Percentiles rank a stretch among this genome's conserved stretches.
Conservation (phyloP, 2,888 invertebrate species). For the Chelonus formosanus region DNA sequence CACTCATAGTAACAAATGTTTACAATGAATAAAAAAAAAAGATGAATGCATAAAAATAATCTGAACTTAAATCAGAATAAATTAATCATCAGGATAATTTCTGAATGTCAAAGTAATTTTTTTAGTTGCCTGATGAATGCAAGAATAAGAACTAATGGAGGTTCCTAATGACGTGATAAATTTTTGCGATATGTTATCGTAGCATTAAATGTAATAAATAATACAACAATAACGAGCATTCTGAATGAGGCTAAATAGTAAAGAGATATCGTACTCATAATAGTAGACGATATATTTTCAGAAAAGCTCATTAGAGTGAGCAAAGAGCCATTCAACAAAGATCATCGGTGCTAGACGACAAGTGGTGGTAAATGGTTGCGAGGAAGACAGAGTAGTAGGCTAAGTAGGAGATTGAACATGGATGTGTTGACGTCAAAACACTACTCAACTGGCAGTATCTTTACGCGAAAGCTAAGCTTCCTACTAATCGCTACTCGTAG, state of each 20-base stretch:
- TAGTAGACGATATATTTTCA: background rate
- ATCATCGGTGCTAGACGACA: constrained; percentile 16
- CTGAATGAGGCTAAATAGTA: constrained; percentile 24
- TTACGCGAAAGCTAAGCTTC: constrained; percentile 17
- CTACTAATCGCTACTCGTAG: constrained; percentile 32
- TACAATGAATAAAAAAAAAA: no score
- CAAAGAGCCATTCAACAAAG: constrained; percentile 25
- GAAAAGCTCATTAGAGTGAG: constrained; percentile 24
- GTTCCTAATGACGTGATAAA: no score
- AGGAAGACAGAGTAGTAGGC: background rate
- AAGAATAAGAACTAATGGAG: no score
- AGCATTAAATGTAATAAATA: constrained; percentile 2
- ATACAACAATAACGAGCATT: background rate
- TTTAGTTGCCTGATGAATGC: no score
- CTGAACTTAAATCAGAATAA: no score
- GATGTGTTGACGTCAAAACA: background rate
- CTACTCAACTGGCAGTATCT: constrained; percentile 3
- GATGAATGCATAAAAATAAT: no score
- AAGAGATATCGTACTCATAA: constrained; percentile 18
- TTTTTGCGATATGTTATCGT: no score
- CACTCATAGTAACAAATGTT: no score
- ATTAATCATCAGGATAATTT: no score
- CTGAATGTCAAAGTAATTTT: no score
- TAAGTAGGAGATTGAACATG: background rate
- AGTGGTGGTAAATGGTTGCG: background rate